Percentiles rank a stretch among this genome's conserved stretches.
These are phyloP conservation scores for Drosophila carrolli DNA, from an alignment of 1,140 invertebrate genomes.

Conservation along the genomic window DNA sequence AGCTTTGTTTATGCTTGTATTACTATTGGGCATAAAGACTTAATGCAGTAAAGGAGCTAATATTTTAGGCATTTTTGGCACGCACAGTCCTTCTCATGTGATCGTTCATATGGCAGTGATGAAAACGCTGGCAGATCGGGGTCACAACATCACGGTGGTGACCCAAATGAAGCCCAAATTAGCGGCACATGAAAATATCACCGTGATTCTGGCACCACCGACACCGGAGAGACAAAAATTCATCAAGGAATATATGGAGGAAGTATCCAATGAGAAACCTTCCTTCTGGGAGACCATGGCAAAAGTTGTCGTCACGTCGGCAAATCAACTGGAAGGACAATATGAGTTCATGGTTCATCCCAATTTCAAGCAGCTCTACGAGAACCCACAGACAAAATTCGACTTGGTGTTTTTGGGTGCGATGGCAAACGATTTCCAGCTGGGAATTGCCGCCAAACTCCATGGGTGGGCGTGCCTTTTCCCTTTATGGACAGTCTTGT, in stretches of 20 bases:
- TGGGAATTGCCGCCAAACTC: slow-evolving; percentile 69
- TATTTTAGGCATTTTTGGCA: slow-evolving; percentile 71
- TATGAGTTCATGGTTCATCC: slow-evolving; percentile 45
- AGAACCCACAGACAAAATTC: slow-evolving; percentile 51
- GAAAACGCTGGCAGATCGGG: slow-evolving; percentile 61
- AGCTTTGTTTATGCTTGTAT: background rate
- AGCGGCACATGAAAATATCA: slow-evolving; percentile 49
- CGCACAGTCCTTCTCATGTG: slow-evolving; percentile 74
- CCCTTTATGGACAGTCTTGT: slow-evolving; percentile 29
- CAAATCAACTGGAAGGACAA: slow-evolving; percentile 44
- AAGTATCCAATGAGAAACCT: slow-evolving; percentile 38
- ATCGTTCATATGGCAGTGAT: slow-evolving; percentile 73
- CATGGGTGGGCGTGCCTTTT: slow-evolving; percentile 55
- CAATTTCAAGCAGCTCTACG: slow-evolving; percentile 58
- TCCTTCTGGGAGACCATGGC: slow-evolving; percentile 15
- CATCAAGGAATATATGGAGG: slow-evolving; percentile 27
- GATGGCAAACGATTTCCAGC: slow-evolving; percentile 67
- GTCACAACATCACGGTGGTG: slow-evolving; percentile 77
- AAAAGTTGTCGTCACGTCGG: background rate
- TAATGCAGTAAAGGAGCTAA: slow-evolving; percentile 37
- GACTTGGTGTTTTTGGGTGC: slow-evolving; percentile 68
- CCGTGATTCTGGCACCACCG: slow-evolving; percentile 51
- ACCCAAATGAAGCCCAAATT: slow-evolving; percentile 50
- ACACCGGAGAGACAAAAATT: slow-evolving; percentile 30
- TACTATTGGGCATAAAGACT: slow-evolving; percentile 1